Evolutionary conservation across 1,140 invertebrate species (phyloP).

Genomic region (Spodoptera frugiperda): DNA sequence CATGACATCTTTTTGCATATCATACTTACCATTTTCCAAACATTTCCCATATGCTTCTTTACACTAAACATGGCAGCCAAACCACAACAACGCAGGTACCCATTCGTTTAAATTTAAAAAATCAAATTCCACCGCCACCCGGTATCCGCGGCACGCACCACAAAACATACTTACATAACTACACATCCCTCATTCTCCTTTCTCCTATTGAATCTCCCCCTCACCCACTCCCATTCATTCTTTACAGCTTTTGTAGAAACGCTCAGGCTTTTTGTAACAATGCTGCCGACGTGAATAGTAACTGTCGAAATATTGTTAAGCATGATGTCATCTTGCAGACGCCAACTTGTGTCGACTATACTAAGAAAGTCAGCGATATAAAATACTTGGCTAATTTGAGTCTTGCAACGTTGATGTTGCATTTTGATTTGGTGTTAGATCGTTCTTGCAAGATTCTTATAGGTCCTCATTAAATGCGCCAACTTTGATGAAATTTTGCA

Average conservation of each 20-base stretch:
- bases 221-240: conserved; percentile 80
- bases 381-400: conserved; percentile 12
- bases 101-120: conserved; percentile 48
- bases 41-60: background rate
- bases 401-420: no score
- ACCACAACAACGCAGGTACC: conserved; percentile 12
- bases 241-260: conserved; percentile 81
- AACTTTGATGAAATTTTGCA: no score
- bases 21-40: no score
- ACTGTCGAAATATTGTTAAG: conserved; percentile 83
- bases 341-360: conserved; percentile 35
- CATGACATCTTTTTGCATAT: no score
- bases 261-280: conserved; percentile 81
- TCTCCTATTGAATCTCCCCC: conserved; percentile 80
- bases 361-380: conserved; percentile 24
- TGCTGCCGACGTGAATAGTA: conserved; percentile 73
- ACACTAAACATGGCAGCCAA: background rate
- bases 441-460: no score
- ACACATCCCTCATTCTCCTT: conserved; percentile 80
- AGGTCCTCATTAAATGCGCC: no score
- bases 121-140: conserved; percentile 44
- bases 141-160: conserved; percentile 68
- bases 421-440: no score
- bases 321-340: conserved; percentile 69
- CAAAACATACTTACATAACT: conserved; percentile 83